Percentiles rank a stretch among this genome's conserved stretches.
These are phyloP conservation scores for Theristicus caerulescens DNA, from an alignment of 2,113 vertebrate genomes.

Conservation along the genomic window DNA sequence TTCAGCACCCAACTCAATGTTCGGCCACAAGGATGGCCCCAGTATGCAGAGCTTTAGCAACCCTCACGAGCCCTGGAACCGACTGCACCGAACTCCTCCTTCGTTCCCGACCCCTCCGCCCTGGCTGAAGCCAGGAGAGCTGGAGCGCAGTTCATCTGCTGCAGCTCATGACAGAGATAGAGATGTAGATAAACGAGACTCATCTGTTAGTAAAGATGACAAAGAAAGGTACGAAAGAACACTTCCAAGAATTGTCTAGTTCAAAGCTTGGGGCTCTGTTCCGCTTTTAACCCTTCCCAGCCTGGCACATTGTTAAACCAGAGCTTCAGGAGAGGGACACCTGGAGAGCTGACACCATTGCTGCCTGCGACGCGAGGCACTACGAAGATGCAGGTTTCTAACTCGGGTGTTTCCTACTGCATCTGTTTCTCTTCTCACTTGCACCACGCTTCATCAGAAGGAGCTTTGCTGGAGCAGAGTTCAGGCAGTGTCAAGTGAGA, in stretches of 20 bases:
- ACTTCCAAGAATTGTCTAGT: conserved; percentile 70
- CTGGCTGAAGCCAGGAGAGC: conserved; percentile 95
- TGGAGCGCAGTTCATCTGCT: conserved; percentile 90
- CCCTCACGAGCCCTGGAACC: conserved; percentile 97
- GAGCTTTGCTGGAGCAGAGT: background rate
- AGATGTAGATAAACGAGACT: conserved; percentile 92
- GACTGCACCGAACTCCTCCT: conserved; percentile 95
- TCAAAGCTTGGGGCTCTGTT: conserved; percentile 64
- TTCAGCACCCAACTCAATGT: conserved; percentile 93
- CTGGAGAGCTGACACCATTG: background rate
- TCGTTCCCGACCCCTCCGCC: conserved; percentile 98
- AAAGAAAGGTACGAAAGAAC: conserved; percentile 92
- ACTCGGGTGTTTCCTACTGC: background rate
- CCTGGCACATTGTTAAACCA: conserved; percentile 50
- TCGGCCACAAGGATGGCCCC: conserved; percentile 95
- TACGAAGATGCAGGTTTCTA: background rate
- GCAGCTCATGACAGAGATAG: conserved; percentile 93
- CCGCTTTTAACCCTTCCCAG: conserved; percentile 65
- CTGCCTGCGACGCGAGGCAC: background rate
- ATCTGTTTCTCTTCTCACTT: conserved; percentile 20
- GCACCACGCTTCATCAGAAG: background rate
- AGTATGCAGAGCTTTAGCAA: conserved; percentile 89
- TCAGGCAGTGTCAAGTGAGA: conserved; percentile 4
- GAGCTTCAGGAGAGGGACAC: background rate
- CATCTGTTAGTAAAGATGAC: conserved; percentile 90